phyloP scores from a whole-genome alignment of 2,888 invertebrate genomes.

The Drosophila affinis region DNA sequence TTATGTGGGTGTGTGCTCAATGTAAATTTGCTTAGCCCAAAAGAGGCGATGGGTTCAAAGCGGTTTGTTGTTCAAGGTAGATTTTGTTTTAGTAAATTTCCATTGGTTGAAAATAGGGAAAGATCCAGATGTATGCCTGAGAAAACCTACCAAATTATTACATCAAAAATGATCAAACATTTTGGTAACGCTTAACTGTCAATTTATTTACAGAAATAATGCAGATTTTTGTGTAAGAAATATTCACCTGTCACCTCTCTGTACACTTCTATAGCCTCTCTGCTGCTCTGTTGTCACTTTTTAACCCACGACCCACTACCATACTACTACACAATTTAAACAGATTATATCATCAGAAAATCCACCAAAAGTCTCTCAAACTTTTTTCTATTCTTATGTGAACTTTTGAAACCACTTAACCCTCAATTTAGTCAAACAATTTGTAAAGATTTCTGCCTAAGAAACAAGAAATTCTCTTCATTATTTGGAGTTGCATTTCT shows the following conservation, averaged over 20 bases:
- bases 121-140: no score
- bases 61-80: conserved; percentile 17
- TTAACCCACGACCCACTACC: no score
- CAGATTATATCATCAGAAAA: neutral
- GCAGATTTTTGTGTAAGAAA: no score
- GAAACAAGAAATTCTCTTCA: neutral
- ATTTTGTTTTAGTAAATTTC: neutral
- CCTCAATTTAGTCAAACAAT: neutral
- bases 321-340: neutral
- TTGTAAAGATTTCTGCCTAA: neutral
- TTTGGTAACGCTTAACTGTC: no score
- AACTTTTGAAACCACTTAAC: no score
- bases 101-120: neutral
- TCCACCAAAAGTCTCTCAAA: no score
- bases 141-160: no score
- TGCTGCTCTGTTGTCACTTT: no score
- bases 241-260: no score
- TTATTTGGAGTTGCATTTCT: neutral
- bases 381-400: no score
- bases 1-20: conserved; percentile 52
- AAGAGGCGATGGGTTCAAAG: conserved; percentile 17
- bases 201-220: no score
- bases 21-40: conserved; percentile 21
- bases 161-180: neutral
- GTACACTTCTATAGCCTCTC: no score